Evolutionary conservation across 2,113 vertebrate genomes (phyloP), one percentile per base, ranked within the genome.

Genomic region (Spea multiplicata): DNA sequence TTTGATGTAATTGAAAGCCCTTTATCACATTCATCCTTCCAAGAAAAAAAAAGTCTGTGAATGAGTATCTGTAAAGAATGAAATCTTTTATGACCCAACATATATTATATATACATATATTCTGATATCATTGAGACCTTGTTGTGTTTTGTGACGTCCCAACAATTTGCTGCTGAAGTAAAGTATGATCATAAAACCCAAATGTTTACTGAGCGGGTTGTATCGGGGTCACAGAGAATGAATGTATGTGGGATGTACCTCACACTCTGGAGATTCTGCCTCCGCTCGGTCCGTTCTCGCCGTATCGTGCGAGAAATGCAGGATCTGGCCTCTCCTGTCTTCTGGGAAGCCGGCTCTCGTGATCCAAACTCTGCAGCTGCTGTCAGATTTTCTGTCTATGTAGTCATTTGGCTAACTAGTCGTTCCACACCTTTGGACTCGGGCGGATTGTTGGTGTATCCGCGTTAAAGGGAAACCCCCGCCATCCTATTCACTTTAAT

Each of bases 311-410:
- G 61, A 30, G 61, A 17, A 30, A 17, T 64, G 61, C n/a, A 64
- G 61, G 5, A 64, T 64, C 5, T 64, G 14, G 9, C 59, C 14
- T n/a, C n/a, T 53, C 10, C 10, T 53, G 6, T 7, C 66, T 75
- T 75, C 62, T 53, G 73, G 73, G 73, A 75, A 66, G 52, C 74
- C 65, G 45, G 17, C 50, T 3, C 14, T 67, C 50, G n/a, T n/a
- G 3, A 8, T 75, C 61, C 73, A 52, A 75, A 44, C 30, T 76
- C 47, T 48, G 55, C 74, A 75, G 74, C 74, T 75, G 74, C 14
- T 47, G 44, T 57, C 52, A 75, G 66, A 66, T 74, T 44, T 71
- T 59, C 64, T 65, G 8, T 47, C 5, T 4, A 13, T 75, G 44
- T 47, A 61, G 55, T 81, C 66, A 75, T 52, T 71, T 74, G 74